Evolutionary conservation across 2,113 vertebrate species (phyloP).

Genomic region (Syrmaticus mikado): DNA sequence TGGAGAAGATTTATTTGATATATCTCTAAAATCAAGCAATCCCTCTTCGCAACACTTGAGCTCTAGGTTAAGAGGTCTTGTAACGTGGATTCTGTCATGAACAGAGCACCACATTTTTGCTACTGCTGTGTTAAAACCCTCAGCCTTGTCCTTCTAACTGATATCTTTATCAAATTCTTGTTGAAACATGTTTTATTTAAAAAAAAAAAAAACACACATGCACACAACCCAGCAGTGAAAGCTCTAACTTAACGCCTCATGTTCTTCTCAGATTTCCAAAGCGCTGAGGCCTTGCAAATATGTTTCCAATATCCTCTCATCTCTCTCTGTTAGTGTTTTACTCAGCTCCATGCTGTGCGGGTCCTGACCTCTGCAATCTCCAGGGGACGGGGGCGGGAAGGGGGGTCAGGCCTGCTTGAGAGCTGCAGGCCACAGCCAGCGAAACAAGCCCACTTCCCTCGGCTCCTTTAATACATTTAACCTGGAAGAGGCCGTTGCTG

Average conservation of each 20-base stretch:
- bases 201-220: background rate
- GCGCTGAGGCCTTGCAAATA: constrained; percentile 84
- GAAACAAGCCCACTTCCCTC: constrained; percentile 37
- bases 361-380: constrained; percentile 88
- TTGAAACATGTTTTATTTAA: constrained; percentile 53
- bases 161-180: constrained; percentile 76
- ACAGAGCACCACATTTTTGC: background rate
- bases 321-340: constrained; percentile 87
- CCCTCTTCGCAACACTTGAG: background rate
- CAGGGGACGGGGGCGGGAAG: constrained; percentile 77
- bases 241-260: constrained; percentile 76
- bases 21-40: background rate
- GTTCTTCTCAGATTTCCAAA: constrained; percentile 80
- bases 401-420: constrained; percentile 76
- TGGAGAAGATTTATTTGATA: background rate
- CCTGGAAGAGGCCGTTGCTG: constrained; percentile 74
- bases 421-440: constrained; percentile 69
- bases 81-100: background rate
- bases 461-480: constrained; percentile 79
- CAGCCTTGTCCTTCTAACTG: background rate
- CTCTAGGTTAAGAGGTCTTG: background rate
- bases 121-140: background rate
- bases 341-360: constrained; percentile 83
- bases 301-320: constrained; percentile 95
- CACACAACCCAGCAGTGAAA: constrained; percentile 65